Evolutionary conservation across 2,797 vertebrate species (phyloP).

Genomic region (Pangasius sanitwongsei): DNA sequence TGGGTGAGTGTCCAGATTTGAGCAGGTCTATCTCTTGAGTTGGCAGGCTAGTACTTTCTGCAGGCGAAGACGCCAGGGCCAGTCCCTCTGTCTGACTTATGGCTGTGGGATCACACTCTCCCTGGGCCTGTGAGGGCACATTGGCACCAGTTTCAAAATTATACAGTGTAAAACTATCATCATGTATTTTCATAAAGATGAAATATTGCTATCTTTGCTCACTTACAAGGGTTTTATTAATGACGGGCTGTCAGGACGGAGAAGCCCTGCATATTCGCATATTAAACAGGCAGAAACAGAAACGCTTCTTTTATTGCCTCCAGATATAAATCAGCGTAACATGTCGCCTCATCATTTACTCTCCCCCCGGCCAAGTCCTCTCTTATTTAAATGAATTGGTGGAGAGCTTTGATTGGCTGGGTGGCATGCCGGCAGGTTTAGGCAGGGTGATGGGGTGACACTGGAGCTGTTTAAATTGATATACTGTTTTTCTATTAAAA

Average conservation of each 20-base stretch:
- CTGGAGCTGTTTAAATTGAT: constrained; percentile 65
- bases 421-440: constrained; percentile 89
- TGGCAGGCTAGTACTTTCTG: constrained; percentile 29
- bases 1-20: constrained; percentile 4
- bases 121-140: constrained; percentile 80
- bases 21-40: constrained; percentile 7
- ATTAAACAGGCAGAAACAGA: constrained; percentile 99
- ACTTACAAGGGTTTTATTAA: constrained; percentile 98
- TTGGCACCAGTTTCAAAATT: constrained; percentile 89
- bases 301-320: constrained; percentile 98
- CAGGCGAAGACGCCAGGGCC: constrained; percentile 31
- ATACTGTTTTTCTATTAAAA: constrained; percentile 67
- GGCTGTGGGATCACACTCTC: constrained; percentile 79
- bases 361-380: constrained; percentile 84
- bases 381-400: constrained; percentile 96
- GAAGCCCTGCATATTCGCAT: constrained; percentile 99
- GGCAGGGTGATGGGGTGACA: constrained; percentile 64
- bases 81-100: constrained; percentile 74
- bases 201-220: constrained; percentile 95
- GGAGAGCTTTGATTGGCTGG: constrained; percentile 86
- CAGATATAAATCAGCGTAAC: constrained; percentile 99
- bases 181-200: constrained; percentile 99
- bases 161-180: constrained; percentile 99
- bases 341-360: constrained; percentile 98
- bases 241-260: constrained; percentile 97